Percentiles rank a stretch among this genome's conserved stretches.
These are phyloP conservation scores for Zele albiditarsus DNA, from an alignment of 2,888 invertebrate genomes.

Conservation along the genomic window DNA sequence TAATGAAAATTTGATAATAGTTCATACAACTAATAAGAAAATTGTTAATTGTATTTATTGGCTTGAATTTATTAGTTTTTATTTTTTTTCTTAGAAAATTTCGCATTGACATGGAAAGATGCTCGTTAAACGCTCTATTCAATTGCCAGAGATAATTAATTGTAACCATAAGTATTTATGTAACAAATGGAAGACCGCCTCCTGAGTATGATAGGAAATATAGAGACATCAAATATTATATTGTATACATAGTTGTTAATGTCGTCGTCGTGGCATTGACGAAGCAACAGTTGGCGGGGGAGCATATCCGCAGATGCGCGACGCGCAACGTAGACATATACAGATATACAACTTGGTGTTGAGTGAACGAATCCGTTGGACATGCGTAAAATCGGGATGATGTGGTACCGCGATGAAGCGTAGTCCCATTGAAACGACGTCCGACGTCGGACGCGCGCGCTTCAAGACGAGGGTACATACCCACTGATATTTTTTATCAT, in stretches of 20 bases:
- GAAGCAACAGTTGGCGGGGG: conserved; percentile 61
- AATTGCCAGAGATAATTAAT: too few species aligned
- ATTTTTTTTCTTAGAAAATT: neutral
- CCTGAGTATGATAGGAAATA: too few species aligned
- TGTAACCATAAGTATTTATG: too few species aligned
- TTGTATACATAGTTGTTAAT: neutral
- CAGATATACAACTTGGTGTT: neutral
- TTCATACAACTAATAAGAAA: too few species aligned
- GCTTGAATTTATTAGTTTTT: neutral
- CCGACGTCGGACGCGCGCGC: conserved; percentile 56
- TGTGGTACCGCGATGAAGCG: conserved; percentile 53
- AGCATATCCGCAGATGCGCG: conserved; percentile 15
- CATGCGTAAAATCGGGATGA: conserved; percentile 63
- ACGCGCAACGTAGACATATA: conserved; percentile 36
- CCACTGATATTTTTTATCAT: neutral
- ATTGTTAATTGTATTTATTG: neutral
- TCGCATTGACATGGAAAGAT: neutral
- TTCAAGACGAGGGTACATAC: conserved; percentile 5
- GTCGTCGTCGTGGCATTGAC: conserved; percentile 15
- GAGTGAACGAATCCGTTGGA: conserved; percentile 54
- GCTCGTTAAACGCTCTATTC: neutral
- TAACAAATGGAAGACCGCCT: too few species aligned
- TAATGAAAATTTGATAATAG: too few species aligned
- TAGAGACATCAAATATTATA: neutral
- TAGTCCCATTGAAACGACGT: conserved; percentile 64